Base-by-base conservation (phyloP, 1,140 invertebrate genomes). In the Drosophila sulfurigaster region DNA sequence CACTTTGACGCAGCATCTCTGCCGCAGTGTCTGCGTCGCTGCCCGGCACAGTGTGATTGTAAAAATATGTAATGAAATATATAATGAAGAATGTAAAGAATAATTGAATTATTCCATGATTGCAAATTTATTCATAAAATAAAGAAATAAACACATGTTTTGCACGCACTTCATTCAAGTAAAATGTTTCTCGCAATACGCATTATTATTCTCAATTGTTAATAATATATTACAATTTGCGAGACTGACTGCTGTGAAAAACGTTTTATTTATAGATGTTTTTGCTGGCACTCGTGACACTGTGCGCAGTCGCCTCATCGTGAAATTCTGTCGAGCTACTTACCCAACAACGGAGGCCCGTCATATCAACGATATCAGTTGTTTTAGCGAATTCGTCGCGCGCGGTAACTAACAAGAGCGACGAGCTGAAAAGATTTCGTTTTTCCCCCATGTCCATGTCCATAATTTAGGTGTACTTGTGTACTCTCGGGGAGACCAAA, bases 351-450 rank as follows among this genome's bases (percentile, higher is more conserved):
- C 86, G 85, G 66, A 89, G 78, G 86, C 81, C 86, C 72, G 86
- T 85, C 79, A 81, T 89, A 90, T 89, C 85, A 90, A 69, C 75
- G 78, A 82, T 89, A 89, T 90, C 85, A 89, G 81, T 89, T 87
- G 85, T 70, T 90, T 90, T 81, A 71, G 81, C 78, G 85, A 90
- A 90, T 89, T 79, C 86, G 75, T 79, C 66, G 85, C 78, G 86
- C 72, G 75, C 85, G 75, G 78, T 90, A 54, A 66, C 49, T 75
- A 63, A 60, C 73, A 63, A 54, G 43, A 35, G 49, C 49, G 68
- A 54, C 72, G 45, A 67, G 35, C 66, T 49, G 45, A 64, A 76
- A 66, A 71, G 70, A 75, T 59, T 68, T 72, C 45, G 60, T 58
- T 71, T 46, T 56, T 57, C 8, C 54, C 30, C 46, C 51, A 59